Percentiles rank a stretch among this genome's conserved stretches.
phyloP scores from a whole-genome alignment of 2,888 invertebrate genomes.

The Cloeon dipterum region DNA sequence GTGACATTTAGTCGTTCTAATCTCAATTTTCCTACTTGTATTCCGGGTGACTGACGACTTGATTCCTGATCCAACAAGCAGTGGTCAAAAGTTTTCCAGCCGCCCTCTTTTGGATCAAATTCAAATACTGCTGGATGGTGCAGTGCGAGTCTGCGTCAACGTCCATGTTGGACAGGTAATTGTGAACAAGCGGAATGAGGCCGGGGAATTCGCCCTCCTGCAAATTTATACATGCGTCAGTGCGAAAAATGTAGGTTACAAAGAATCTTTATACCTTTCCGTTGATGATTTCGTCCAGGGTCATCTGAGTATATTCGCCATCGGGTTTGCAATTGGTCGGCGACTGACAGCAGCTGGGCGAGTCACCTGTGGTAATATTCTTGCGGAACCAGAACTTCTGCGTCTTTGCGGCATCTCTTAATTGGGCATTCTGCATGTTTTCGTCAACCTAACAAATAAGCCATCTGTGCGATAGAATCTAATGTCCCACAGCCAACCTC shows the following conservation, averaged over 20 bases:
- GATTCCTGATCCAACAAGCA: conserved; percentile 84
- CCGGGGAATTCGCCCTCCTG: conserved; percentile 82
- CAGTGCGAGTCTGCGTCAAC: conserved; percentile 97
- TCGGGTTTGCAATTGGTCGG: conserved; percentile 24
- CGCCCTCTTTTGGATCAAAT: conserved; percentile 68
- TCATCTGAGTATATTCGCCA: conserved; percentile 50
- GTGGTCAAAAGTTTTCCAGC: conserved; percentile 80
- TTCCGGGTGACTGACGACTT: conserved; percentile 65
- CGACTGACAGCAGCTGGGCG: conserved; percentile 7
- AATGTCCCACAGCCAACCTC: background rate
- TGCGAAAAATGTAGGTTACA: background rate
- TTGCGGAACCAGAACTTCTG: conserved; percentile 88
- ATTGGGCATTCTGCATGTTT: conserved; percentile 91
- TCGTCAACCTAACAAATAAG: conserved; percentile 46
- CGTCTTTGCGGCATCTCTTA: conserved; percentile 57
- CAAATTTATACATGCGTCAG: conserved; percentile 12
- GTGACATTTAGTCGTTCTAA: conserved; percentile 9
- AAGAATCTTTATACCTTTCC: conserved; percentile 40
- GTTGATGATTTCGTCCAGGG: conserved; percentile 91
- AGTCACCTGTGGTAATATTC: conserved; percentile 27
- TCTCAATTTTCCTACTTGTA: conserved; percentile 46
- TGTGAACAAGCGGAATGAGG: conserved; percentile 78
- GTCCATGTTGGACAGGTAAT: conserved; percentile 85
- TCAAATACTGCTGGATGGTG: conserved; percentile 88
- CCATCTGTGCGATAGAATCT: no score